A percentile compares a stretch with the other conserved stretches of the same genome.
phyloP scores from a whole-genome alignment of 2,888 invertebrate species.

The Andrena chrysosceles region DNA sequence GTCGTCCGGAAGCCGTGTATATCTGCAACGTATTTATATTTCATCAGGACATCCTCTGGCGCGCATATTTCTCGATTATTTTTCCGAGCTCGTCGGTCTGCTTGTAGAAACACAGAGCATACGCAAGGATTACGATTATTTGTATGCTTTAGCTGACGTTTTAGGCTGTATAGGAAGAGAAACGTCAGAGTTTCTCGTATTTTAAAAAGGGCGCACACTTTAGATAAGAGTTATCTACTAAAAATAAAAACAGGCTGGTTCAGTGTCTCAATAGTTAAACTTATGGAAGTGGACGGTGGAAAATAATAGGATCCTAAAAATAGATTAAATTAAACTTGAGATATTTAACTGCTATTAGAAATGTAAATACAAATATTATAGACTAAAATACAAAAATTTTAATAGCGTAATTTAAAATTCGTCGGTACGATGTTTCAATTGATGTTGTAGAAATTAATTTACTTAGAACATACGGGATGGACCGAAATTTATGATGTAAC shows the following conservation, averaged over 20 bases:
- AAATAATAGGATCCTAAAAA: too few relatives aligned
- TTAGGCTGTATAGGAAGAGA: constrained; percentile 40
- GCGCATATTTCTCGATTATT: constrained; percentile 55
- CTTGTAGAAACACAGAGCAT: background rate
- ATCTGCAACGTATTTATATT: constrained; percentile 58
- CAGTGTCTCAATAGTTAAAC: too few relatives aligned
- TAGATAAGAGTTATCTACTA: background rate
- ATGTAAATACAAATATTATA: too few relatives aligned
- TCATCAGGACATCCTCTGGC: constrained; percentile 23
- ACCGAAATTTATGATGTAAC: too few relatives aligned
- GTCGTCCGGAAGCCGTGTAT: constrained; percentile 52
- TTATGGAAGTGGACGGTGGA: too few relatives aligned
- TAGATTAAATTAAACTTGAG: too few relatives aligned
- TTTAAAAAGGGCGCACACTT: background rate
- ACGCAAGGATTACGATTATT: constrained; percentile 65
- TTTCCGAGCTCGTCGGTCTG: constrained; percentile 39
- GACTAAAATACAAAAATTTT: too few relatives aligned
- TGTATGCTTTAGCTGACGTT: constrained; percentile 60
- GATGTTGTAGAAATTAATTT: too few relatives aligned
- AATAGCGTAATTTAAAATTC: too few relatives aligned
- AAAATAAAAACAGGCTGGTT: background rate
- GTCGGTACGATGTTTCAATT: too few relatives aligned
- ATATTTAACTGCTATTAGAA: too few relatives aligned
- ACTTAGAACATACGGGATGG: too few relatives aligned
- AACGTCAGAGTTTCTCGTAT: constrained; percentile 33